A percentile compares a stretch with the other conserved stretches of the same genome.
phyloP scores from a whole-genome alignment of 2,888 invertebrate species.

The Eretmocerus hayati region DNA sequence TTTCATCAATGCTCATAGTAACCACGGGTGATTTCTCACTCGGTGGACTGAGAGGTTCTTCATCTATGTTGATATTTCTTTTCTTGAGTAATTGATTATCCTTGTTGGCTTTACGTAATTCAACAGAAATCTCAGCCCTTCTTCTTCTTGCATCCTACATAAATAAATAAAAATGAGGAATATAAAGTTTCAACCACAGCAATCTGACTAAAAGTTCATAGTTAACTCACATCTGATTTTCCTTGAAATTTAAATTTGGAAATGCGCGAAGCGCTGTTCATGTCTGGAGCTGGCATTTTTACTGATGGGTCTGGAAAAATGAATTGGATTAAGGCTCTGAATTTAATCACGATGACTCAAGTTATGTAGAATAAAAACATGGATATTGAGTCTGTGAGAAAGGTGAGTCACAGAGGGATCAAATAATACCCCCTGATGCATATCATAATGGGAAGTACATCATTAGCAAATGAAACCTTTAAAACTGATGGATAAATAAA shows the following conservation, averaged over 20 bases:
- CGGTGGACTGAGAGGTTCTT: slow-evolving; percentile 47
- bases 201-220: neutral
- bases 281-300: slow-evolving; percentile 55
- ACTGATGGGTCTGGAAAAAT: too few relatives aligned
- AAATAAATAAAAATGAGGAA: slow-evolving; percentile 7
- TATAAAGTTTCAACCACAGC: neutral
- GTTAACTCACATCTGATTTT: slow-evolving; percentile 62
- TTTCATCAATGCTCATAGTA: slow-evolving; percentile 61
- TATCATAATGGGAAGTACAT: too few relatives aligned
- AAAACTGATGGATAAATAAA: too few relatives aligned
- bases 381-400: too few relatives aligned
- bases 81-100: slow-evolving; percentile 91
- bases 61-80: slow-evolving; percentile 66
- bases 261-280: slow-evolving; percentile 55
- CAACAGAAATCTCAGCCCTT: slow-evolving; percentile 81
- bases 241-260: slow-evolving; percentile 73
- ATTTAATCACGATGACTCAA: too few relatives aligned
- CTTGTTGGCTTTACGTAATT: slow-evolving; percentile 85
- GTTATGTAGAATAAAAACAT: too few relatives aligned
- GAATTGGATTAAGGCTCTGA: too few relatives aligned
- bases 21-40: slow-evolving; percentile 45
- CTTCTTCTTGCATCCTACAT: slow-evolving; percentile 81
- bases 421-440: too few relatives aligned
- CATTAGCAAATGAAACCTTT: too few relatives aligned
- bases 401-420: too few relatives aligned